A percentile compares a stretch with the other conserved stretches of the same genome.
Conservation (phyloP, 2,113 vertebrate species). For the Eulacestoma nigropectus region DNA sequence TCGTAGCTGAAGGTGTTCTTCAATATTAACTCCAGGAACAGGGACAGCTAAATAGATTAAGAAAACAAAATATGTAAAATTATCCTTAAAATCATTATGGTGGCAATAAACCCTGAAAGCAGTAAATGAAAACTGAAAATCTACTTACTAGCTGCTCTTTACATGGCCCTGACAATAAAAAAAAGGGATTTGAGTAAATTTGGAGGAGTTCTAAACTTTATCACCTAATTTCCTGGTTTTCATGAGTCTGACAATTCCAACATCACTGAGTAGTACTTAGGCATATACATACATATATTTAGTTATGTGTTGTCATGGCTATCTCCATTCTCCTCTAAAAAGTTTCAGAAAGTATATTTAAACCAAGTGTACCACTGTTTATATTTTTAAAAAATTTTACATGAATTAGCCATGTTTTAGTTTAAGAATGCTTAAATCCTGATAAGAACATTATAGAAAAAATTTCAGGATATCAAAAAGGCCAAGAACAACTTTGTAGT, state of each 20-base stretch:
- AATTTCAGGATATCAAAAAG: not conserved
- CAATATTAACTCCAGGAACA: conserved; percentile 97
- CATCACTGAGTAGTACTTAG: not conserved
- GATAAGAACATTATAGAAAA: not conserved
- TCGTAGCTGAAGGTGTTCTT: conserved; percentile 95
- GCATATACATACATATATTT: not conserved
- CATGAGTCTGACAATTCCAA: not conserved
- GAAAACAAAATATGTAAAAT: not conserved
- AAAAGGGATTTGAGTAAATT: not conserved
- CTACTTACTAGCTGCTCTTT: not conserved
- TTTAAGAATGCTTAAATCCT: not conserved
- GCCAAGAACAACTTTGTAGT: not conserved
- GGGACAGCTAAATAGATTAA: conserved; percentile 85
- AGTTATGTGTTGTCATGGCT: not conserved
- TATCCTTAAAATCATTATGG: not conserved
- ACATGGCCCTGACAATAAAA: not conserved
- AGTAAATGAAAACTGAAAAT: not conserved
- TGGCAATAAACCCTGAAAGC: not conserved
- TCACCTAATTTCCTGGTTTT: not conserved
- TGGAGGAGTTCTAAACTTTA: not conserved
- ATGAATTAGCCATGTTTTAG: not conserved
- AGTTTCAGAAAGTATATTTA: not conserved
- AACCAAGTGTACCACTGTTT: not conserved
- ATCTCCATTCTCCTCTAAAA: not conserved
- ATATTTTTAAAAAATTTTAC: not conserved